Evolutionary conservation across 2,113 vertebrate genomes (phyloP).

Genomic region (Protobothrops mucrosquamatus): DNA sequence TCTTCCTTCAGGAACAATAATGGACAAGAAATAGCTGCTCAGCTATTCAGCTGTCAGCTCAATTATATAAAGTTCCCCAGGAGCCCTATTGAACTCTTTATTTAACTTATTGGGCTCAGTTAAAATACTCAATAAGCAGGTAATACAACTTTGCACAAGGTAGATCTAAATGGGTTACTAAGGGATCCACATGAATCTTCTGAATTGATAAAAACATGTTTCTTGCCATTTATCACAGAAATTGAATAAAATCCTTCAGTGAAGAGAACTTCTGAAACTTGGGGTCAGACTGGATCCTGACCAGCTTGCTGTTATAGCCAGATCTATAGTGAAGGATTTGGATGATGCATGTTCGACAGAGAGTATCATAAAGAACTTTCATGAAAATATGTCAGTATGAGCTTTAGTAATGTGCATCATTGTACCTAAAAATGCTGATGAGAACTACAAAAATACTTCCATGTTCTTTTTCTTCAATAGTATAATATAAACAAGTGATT

Average conservation of each 20-base stretch:
- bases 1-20: neutral
- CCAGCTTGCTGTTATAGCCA: neutral
- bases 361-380: neutral
- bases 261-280: neutral
- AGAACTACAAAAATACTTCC: neutral
- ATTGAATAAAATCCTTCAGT: neutral
- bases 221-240: neutral
- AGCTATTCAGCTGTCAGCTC: neutral
- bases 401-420: neutral
- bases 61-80: neutral
- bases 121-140: neutral
- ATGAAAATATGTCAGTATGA: neutral
- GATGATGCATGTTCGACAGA: neutral
- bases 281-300: neutral
- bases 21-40: neutral
- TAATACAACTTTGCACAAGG: neutral
- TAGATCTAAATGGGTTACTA: neutral
- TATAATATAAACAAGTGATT: neutral
- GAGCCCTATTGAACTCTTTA: neutral
- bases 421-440: neutral
- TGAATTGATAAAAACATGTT: neutral
- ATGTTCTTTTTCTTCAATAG: neutral
- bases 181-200: neutral
- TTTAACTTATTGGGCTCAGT: neutral
- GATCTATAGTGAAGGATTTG: neutral